phyloP scores from a whole-genome alignment of 1,140 invertebrate species.

The Anoplophora glabripennis region DNA sequence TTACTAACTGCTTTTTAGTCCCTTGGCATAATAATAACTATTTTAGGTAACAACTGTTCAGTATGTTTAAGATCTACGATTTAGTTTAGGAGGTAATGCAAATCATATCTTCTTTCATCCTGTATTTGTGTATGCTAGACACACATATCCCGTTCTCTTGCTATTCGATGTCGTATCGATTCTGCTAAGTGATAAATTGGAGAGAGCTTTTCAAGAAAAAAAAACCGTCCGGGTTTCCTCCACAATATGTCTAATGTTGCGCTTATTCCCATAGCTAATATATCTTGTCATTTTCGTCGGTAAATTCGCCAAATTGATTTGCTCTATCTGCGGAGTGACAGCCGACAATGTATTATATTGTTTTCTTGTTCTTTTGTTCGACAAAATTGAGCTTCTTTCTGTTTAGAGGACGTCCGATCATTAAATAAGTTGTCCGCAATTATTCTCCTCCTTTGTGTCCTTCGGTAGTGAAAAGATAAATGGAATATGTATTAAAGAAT shows the following conservation, averaged over 20 bases:
- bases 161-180: no score
- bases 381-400: constrained; percentile 16
- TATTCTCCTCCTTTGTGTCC: constrained; percentile 12
- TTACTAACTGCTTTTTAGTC: no score
- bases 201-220: constrained; percentile 3
- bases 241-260: constrained; percentile 18
- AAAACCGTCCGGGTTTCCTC: constrained; percentile 1
- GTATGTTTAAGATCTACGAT: no score
- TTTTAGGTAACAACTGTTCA: no score
- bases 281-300: constrained; percentile 15
- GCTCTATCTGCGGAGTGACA: constrained; percentile 17
- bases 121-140: no score
- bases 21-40: no score
- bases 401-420: constrained; percentile 9
- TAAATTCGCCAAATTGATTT: constrained; percentile 20
- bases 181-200: no score
- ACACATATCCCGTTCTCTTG: no score
- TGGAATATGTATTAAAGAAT: not conserved
- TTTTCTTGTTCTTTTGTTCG: constrained; percentile 20
- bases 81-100: no score
- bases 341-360: constrained; percentile 19
- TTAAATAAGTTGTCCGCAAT: constrained; percentile 17
- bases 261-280: constrained; percentile 17
- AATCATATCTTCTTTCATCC: no score
- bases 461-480: constrained; percentile 2